These are phyloP conservation scores for Drosophila kanekoi DNA, from an alignment of 2,888 invertebrate species.

Conservation along the genomic window DNA sequence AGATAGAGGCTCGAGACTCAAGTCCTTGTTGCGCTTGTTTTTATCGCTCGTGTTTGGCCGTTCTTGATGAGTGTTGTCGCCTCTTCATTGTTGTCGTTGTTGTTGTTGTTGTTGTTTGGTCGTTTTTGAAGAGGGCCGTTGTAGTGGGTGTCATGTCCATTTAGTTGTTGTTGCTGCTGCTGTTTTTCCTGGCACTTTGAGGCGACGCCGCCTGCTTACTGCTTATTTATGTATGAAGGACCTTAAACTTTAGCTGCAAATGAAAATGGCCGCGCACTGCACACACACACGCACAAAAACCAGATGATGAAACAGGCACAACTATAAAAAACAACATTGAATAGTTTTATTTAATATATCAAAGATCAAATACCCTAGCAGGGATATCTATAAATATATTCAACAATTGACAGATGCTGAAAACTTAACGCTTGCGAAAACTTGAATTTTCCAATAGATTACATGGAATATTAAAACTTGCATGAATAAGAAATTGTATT, in stretches of 20 bases:
- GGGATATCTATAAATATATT: background rate
- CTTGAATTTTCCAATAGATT: too few species aligned
- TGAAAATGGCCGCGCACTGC: constrained; percentile 66
- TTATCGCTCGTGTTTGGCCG: constrained; percentile 77
- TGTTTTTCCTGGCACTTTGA: constrained; percentile 66
- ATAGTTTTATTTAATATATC: background rate
- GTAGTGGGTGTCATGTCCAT: constrained; percentile 79
- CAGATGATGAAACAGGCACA: constrained; percentile 25
- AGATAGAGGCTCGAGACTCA: constrained; percentile 58
- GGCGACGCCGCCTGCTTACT: constrained; percentile 71
- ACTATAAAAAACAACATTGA: constrained; percentile 13
- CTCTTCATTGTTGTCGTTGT: constrained; percentile 51
- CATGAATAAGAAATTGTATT: too few species aligned
- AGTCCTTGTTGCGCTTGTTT: constrained; percentile 81
- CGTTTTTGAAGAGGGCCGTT: constrained; percentile 68
- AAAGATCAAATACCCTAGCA: constrained; percentile 6
- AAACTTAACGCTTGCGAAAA: too few species aligned
- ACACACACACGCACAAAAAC: constrained; percentile 17
- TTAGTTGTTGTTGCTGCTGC: constrained; percentile 51
- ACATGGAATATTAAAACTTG: too few species aligned
- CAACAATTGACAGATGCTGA: too few species aligned
- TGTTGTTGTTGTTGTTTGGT: constrained; percentile 59
- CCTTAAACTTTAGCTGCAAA: constrained; percentile 78
- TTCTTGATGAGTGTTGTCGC: constrained; percentile 74
- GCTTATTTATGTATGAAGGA: constrained; percentile 81